Evolutionary conservation across 2,888 invertebrate species (phyloP).

Genomic region (Teleiodes luculella): DNA sequence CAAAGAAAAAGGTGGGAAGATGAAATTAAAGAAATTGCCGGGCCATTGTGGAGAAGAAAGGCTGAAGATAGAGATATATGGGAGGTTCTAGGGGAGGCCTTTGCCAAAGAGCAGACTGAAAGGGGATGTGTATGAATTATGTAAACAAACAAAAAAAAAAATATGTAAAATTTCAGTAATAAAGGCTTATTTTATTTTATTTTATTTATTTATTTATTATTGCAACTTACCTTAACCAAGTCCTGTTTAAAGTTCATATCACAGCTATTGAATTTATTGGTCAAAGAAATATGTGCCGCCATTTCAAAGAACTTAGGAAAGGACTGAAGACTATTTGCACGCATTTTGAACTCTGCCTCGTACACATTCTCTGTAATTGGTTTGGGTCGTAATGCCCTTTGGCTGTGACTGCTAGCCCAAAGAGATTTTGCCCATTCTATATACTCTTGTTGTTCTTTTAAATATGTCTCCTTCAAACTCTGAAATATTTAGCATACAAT

Average conservation of each 20-base stretch:
- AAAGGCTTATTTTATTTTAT: no score
- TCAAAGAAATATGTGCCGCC: slow-evolving; percentile 58
- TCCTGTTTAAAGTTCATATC: slow-evolving; percentile 38
- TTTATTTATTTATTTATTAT: no score
- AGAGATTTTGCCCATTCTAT: slow-evolving; percentile 55
- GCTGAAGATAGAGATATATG: no score
- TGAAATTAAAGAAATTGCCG: no score
- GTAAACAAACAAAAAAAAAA: no score
- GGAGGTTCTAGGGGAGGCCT: no score
- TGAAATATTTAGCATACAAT: no score
- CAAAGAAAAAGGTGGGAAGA: no score
- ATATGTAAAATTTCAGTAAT: no score
- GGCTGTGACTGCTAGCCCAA: slow-evolving; percentile 51
- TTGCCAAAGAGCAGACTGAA: no score
- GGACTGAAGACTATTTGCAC: slow-evolving; percentile 35
- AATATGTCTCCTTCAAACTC: slow-evolving; percentile 47
- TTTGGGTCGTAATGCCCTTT: slow-evolving; percentile 53
- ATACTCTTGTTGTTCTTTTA: slow-evolving; percentile 56
- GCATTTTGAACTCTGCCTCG: slow-evolving; percentile 52
- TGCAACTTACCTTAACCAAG: slow-evolving; percentile 53
- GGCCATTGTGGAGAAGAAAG: no score
- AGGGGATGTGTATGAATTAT: no score
- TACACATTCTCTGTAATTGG: slow-evolving; percentile 51
- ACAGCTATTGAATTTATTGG: slow-evolving; percentile 28
- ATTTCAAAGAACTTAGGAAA: slow-evolving; percentile 47